phyloP scores from a whole-genome alignment of 2,888 invertebrate genomes.

The Zygothrica quintamaculata region DNA sequence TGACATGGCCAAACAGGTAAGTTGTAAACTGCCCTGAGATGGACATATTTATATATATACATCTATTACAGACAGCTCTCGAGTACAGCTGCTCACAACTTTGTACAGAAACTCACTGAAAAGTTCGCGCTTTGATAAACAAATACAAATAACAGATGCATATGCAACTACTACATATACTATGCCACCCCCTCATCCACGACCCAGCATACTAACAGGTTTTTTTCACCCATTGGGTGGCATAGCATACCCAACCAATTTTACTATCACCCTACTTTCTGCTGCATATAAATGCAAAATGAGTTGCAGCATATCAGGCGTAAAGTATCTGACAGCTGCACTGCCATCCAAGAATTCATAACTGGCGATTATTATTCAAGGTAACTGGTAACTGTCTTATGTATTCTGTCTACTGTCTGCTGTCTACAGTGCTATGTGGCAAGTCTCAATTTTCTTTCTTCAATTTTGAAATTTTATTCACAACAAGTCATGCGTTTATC shows the following conservation, averaged over 20 bases:
- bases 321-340: conserved; percentile 47
- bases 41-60: conserved; percentile 10
- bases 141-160: conserved; percentile 64
- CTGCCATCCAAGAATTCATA: conserved; percentile 5
- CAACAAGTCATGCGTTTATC: conserved; percentile 49
- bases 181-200: not conserved
- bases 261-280: conserved; percentile 17
- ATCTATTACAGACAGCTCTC: conserved; percentile 28
- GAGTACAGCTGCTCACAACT: conserved; percentile 66
- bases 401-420: too few relatives aligned
- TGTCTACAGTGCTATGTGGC: conserved; percentile 51
- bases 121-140: conserved; percentile 74
- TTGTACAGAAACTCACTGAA: conserved; percentile 43
- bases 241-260: not conserved
- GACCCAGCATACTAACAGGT: too few relatives aligned
- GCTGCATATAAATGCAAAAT: conserved; percentile 52
- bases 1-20: conserved; percentile 47
- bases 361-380: conserved; percentile 10
- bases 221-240: too few relatives aligned
- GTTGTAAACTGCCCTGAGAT: conserved; percentile 41
- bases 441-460: too few relatives aligned
- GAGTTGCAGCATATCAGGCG: conserved; percentile 54
- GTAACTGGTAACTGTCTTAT: conserved; percentile 20
- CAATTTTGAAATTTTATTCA: too few relatives aligned
- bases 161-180: conserved; percentile 7